Evolutionary conservation across 2,113 vertebrate genomes (phyloP).

Genomic region (Leptodactylus fuscus): DNA sequence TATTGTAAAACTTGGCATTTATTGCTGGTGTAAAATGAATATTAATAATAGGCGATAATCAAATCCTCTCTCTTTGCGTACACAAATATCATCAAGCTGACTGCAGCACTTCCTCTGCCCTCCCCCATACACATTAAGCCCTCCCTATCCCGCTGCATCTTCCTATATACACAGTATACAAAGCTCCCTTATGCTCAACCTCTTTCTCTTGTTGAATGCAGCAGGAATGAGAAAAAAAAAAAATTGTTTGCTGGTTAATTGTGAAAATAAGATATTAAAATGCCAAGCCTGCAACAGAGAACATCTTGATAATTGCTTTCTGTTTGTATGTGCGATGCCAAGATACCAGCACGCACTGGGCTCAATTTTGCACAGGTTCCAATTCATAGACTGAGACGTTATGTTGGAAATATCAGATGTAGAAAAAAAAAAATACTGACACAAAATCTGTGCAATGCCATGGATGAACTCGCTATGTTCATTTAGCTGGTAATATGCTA

Average conservation of each 20-base stretch:
- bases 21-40: conserved; percentile 48
- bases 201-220: conserved; percentile 46
- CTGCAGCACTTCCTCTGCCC: background rate
- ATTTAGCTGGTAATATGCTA: conserved; percentile 2
- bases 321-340: conserved; percentile 50
- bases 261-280: conserved; percentile 48
- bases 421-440: conserved; percentile 21
- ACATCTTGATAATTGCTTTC: conserved; percentile 49
- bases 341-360: conserved; percentile 27
- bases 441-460: conserved; percentile 22
- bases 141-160: background rate
- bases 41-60: conserved; percentile 47
- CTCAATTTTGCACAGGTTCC: conserved; percentile 30
- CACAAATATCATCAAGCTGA: conserved; percentile 41
- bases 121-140: background rate
- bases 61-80: conserved; percentile 5
- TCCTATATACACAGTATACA: background rate
- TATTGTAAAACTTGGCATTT: conserved; percentile 51
- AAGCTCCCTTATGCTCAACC: background rate
- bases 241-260: conserved; percentile 32
- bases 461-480: background rate
- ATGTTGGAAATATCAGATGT: conserved; percentile 19
- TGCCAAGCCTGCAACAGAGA: conserved; percentile 40
- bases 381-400: conserved; percentile 28
- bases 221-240: conserved; percentile 10